Evolutionary conservation across 2,888 invertebrate species (phyloP), one percentile per base, ranked within the genome.

Genomic region (Tetranychus truncatus): DNA sequence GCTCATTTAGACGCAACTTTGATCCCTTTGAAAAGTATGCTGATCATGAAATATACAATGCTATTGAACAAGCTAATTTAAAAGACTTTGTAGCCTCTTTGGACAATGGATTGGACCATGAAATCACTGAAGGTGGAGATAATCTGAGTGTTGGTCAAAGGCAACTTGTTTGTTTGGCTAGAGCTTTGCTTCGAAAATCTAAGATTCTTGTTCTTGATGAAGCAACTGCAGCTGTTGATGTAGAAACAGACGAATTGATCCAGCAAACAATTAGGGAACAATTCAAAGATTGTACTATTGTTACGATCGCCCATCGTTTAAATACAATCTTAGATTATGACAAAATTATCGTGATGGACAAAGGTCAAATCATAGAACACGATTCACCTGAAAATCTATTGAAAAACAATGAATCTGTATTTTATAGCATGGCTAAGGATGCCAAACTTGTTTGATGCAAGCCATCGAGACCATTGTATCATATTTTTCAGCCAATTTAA

Each of bases 121-220:
- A 87, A 81, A 90, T 89, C 77, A 76, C 87, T 74, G 91, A 89
- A 84, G 88, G 89, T 18, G 91, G 91, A 0, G 85, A 87, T 0
- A 91, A 91, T 83, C 91, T 92, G 82, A 93, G 92, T 76, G 89
- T 93, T 8, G 95, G 95, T 0, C 94, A 95, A 82, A 85, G 92
- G 11, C 95, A 95, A 82, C 84, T 95, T 74, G 88, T 95, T 72
- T 95, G 94, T 82, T 85, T 95, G 77, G 94, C 93, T 0, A 86
- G 94, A 75, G 94, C 94, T 66, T 89, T 94, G 80, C 84, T 95
- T 24, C 86, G 90, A 45, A 89, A 89, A 78, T 92, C 92, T 82
- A 88, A 87, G 78, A 89, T 95, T 78, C 85, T 95, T 0, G 66
- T 66, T 20, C 34, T 71, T 7, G 71, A 71, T 71, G 71, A 71